These are phyloP conservation scores for Tromatobia lineatoria DNA, from an alignment of 2,888 invertebrate genomes.

Conservation along the genomic window DNA sequence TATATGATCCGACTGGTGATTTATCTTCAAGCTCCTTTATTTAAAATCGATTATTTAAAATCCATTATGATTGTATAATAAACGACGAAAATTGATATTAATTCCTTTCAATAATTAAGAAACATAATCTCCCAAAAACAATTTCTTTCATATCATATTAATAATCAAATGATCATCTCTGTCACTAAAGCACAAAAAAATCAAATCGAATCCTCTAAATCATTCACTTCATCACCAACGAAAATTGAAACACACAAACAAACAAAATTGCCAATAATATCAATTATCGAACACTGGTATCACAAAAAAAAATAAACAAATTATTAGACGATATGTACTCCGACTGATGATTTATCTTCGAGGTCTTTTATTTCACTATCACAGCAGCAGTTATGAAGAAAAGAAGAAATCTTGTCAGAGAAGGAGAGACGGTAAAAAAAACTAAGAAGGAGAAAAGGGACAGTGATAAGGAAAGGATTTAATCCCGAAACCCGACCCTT, in stretches of 20 bases:
- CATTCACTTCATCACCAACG: too few species aligned
- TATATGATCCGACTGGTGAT: not conserved
- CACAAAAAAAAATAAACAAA: constrained; percentile 2
- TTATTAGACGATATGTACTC: not conserved
- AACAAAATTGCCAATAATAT: not conserved
- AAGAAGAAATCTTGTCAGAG: not conserved
- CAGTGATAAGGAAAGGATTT: constrained; percentile 1
- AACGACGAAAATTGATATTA: too few species aligned
- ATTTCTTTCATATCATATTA: too few species aligned
- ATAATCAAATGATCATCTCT: too few species aligned
- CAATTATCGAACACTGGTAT: not conserved
- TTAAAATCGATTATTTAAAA: too few species aligned
- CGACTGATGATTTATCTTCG: not conserved
- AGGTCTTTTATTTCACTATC: not conserved
- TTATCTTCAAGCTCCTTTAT: not conserved
- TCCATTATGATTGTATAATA: too few species aligned
- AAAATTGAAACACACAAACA: not conserved
- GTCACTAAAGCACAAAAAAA: too few species aligned
- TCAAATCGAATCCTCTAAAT: too few species aligned
- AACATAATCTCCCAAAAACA: too few species aligned
- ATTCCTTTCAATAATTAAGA: too few species aligned
- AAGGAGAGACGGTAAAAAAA: not conserved
- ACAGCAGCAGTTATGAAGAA: not conserved
- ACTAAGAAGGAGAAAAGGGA: not conserved
- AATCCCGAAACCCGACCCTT: not conserved